A percentile compares a stretch with the other conserved stretches of the same genome.
Evolutionary conservation across 2,888 invertebrate species (phyloP).

Genomic region (Amphipoea oculea): DNA sequence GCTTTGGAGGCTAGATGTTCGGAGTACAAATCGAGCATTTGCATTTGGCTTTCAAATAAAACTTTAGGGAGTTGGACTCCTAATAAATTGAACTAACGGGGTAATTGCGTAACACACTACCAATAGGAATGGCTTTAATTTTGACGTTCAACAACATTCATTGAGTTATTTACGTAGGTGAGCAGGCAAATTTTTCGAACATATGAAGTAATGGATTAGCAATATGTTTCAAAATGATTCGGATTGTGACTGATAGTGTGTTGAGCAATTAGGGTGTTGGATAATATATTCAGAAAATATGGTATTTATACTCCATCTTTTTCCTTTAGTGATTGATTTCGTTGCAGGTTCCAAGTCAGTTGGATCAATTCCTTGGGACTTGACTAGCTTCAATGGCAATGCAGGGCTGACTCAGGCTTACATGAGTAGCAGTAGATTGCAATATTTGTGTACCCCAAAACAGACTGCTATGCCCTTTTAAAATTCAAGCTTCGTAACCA

Average conservation of each 20-base stretch:
- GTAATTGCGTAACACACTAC: too few relatives aligned
- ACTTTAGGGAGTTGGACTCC: not conserved
- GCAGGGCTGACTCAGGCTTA: not conserved
- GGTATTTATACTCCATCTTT: not conserved
- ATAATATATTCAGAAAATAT: not conserved
- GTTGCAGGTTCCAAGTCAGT: not conserved
- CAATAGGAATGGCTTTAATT: too few relatives aligned
- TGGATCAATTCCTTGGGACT: not conserved
- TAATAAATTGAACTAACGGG: not conserved
- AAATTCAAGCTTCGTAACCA: not conserved
- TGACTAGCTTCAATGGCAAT: not conserved
- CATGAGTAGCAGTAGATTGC: not conserved
- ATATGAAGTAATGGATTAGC: too few relatives aligned
- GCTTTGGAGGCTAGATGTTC: not conserved
- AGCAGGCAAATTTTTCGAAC: too few relatives aligned
- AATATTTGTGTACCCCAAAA: not conserved
- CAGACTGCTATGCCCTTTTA: not conserved
- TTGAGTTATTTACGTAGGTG: too few relatives aligned
- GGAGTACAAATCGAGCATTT: not conserved
- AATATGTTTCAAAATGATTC: too few relatives aligned
- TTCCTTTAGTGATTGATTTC: not conserved
- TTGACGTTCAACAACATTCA: too few relatives aligned
- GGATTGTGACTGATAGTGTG: too few relatives aligned
- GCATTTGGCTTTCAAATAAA: not conserved
- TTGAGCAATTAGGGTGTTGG: too few relatives aligned